Conservation (phyloP, 2,797 vertebrate species). For the Lindbergichthys nudifrons region DNA sequence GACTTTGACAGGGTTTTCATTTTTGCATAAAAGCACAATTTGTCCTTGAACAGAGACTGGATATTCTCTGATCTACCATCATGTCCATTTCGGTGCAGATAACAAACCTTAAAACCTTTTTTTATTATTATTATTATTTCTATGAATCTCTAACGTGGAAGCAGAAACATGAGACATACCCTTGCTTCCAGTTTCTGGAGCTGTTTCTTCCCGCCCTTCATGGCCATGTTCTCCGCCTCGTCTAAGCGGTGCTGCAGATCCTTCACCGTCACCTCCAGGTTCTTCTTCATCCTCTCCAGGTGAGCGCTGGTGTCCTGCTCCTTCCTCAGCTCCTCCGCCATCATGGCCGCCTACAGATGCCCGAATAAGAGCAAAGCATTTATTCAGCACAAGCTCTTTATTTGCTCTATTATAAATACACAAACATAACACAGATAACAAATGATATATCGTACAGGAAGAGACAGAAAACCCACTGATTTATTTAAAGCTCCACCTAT, state of each 20-base stretch:
- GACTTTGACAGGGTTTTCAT: neutral
- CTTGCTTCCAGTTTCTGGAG: constrained; percentile 87
- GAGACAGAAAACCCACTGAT: too few relatives aligned
- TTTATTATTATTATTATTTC: neutral
- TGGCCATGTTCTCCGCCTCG: constrained; percentile 86
- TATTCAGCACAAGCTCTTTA: too few relatives aligned
- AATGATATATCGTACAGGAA: too few relatives aligned
- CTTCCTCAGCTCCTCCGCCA: constrained; percentile 90
- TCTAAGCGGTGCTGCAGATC: constrained; percentile 85
- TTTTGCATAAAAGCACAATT: neutral
- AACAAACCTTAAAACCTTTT: neutral
- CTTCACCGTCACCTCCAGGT: constrained; percentile 86
- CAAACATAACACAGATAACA: too few relatives aligned
- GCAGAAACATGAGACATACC: constrained; percentile 56
- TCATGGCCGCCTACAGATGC: constrained; percentile 84
- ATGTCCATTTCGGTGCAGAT: neutral
- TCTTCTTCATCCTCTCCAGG: constrained; percentile 91
- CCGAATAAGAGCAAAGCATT: neutral
- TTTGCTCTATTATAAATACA: too few relatives aligned
- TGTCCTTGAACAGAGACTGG: neutral
- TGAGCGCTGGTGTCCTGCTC: constrained; percentile 91
- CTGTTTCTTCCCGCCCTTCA: constrained; percentile 90
- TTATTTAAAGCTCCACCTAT: too few relatives aligned
- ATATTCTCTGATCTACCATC: neutral
- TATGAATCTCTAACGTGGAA: neutral